Conservation (phyloP, 2,113 vertebrate species). For the Proteles cristata region DNA sequence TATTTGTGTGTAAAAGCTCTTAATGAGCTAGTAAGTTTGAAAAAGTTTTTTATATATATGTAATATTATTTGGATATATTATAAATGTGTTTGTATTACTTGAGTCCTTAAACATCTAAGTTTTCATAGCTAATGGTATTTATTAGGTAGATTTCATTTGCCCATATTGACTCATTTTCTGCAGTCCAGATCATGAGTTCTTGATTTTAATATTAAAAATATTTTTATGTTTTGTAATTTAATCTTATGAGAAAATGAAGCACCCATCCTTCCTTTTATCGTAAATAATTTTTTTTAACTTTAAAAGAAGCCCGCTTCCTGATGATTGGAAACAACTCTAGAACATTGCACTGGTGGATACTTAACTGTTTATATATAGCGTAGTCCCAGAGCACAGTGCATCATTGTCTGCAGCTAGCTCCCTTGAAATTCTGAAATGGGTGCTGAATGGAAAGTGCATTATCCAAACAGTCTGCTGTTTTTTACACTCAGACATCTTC, state of each 20-base stretch:
- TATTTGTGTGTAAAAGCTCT: constrained; percentile 81
- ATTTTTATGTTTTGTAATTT: constrained; percentile 57
- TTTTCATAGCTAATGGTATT: constrained; percentile 57
- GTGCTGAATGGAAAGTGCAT: constrained; percentile 52
- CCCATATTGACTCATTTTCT: constrained; percentile 54
- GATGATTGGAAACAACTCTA: constrained; percentile 33
- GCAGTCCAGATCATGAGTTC: constrained; percentile 59
- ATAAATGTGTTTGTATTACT: constrained; percentile 57
- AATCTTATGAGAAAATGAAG: constrained; percentile 30
- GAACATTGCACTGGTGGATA: constrained; percentile 34
- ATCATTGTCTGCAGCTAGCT: background rate
- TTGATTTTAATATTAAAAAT: constrained; percentile 54
- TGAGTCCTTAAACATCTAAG: constrained; percentile 59
- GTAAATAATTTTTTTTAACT: constrained; percentile 1
- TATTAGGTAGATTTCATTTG: constrained; percentile 62
- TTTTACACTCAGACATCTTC: constrained; percentile 38
- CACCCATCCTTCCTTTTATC: constrained; percentile 57
- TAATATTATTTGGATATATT: constrained; percentile 69
- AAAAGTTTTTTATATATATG: constrained; percentile 58
- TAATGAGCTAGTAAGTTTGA: constrained; percentile 75
- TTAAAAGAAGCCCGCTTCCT: constrained; percentile 62
- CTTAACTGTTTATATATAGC: constrained; percentile 29
- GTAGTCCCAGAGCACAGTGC: constrained; percentile 30
- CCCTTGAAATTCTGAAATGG: constrained; percentile 53
- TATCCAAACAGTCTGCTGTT: constrained; percentile 43